phyloP scores from a whole-genome alignment of 2,888 invertebrate species.

The Tachina lurida region DNA sequence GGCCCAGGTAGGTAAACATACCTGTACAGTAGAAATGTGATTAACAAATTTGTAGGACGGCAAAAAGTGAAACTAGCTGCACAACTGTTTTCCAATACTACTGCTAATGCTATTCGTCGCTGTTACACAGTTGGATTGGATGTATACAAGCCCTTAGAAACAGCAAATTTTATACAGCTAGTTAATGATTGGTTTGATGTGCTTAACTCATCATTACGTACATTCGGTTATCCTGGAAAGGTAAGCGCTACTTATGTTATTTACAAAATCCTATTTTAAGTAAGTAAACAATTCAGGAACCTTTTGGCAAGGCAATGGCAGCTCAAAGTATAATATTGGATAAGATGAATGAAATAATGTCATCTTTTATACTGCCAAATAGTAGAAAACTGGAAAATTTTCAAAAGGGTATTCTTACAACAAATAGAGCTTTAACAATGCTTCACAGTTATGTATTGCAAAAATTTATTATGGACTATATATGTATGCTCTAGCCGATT shows the following conservation, averaged over 20 bases:
- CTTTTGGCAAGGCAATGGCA: too few relatives aligned
- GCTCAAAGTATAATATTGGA: too few relatives aligned
- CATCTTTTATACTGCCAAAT: too few relatives aligned
- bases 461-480: too few relatives aligned
- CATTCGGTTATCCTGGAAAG: constrained; percentile 18
- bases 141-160: constrained; percentile 57
- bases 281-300: too few relatives aligned
- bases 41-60: neutral
- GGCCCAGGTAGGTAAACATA: neutral
- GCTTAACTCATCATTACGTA: constrained; percentile 53
- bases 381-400: too few relatives aligned
- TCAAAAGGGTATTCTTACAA: too few relatives aligned
- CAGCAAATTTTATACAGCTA: constrained; percentile 68
- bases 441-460: too few relatives aligned
- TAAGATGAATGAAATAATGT: too few relatives aligned
- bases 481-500: too few relatives aligned
- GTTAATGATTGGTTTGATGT: constrained; percentile 71
- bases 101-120: constrained; percentile 34
- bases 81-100: constrained; percentile 22
- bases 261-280: too few relatives aligned
- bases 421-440: too few relatives aligned
- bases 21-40: neutral
- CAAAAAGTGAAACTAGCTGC: constrained; percentile 46
- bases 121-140: constrained; percentile 38
- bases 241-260: neutral